phyloP scores from a whole-genome alignment of 2,888 invertebrate genomes.

The Tachina grossa region DNA sequence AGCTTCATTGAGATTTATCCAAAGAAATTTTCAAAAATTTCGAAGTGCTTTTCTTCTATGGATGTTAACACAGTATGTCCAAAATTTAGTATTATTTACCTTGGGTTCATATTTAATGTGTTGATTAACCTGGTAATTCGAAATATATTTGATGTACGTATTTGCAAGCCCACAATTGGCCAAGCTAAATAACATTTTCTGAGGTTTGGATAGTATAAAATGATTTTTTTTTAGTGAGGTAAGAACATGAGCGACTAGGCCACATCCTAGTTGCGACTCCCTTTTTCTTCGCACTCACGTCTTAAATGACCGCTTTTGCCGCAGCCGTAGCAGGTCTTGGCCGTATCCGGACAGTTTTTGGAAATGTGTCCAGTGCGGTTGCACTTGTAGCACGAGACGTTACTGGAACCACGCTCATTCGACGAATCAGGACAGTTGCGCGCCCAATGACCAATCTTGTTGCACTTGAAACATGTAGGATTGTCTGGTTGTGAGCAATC shows the following conservation, averaged over 20 bases:
- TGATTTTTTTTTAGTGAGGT: conserved; percentile 67
- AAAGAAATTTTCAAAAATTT: conserved; percentile 72
- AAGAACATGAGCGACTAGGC: conserved; percentile 57
- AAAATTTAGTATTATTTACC: conserved; percentile 46
- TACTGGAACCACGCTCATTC: conserved; percentile 81
- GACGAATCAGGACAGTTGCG: conserved; percentile 92
- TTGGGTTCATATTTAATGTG: conserved; percentile 44
- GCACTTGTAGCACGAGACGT: conserved; percentile 94
- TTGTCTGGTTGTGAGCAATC: conserved; percentile 92
- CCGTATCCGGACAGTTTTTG: conserved; percentile 91
- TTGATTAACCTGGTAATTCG: conserved; percentile 62
- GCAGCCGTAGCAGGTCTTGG: conserved; percentile 96
- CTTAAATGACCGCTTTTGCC: conserved; percentile 95
- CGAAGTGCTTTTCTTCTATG: conserved; percentile 60
- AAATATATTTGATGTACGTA: conserved; percentile 70
- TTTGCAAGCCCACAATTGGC: conserved; percentile 70
- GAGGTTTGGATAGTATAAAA: conserved; percentile 46
- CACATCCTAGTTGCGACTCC: conserved; percentile 81
- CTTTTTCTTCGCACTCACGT: conserved; percentile 93
- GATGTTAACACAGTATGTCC: conserved; percentile 67
- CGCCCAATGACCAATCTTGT: conserved; percentile 95
- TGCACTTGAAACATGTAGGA: conserved; percentile 92
- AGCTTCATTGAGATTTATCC: conserved; percentile 67
- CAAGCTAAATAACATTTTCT: conserved; percentile 70
- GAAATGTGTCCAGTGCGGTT: conserved; percentile 97